A percentile compares a stretch with the other conserved stretches of the same genome.
phyloP scores from a whole-genome alignment of 2,113 vertebrate genomes.

The Ploceus nigricollis region DNA sequence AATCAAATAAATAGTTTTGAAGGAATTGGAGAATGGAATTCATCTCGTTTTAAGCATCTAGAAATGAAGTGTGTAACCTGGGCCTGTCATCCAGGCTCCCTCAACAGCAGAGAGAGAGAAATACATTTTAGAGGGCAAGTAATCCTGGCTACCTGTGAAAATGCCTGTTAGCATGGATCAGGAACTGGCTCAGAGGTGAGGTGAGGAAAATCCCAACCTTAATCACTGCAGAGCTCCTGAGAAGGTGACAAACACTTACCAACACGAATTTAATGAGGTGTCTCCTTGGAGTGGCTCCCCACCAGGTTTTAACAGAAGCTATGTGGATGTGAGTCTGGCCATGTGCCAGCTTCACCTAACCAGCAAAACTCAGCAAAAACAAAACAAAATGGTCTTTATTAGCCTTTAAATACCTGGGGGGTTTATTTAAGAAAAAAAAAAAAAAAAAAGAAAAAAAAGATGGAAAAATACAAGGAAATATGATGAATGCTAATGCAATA shows the following conservation, averaged over 20 bases:
- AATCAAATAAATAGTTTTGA: conserved; percentile 9
- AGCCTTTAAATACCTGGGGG: background rate
- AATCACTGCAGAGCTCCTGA: background rate
- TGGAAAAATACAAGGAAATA: background rate
- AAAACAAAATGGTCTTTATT: background rate
- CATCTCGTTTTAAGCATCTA: background rate
- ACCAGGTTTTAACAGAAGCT: background rate
- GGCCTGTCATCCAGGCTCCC: background rate
- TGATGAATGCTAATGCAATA: conserved; percentile 44
- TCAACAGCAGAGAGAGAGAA: background rate
- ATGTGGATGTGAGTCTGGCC: background rate
- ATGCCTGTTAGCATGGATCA: background rate
- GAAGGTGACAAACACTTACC: background rate
- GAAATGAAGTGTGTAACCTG: background rate
- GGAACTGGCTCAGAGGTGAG: background rate
- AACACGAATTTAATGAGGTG: background rate
- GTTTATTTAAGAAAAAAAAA: background rate
- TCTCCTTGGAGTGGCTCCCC: background rate
- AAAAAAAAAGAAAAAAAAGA: background rate
- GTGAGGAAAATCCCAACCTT: background rate
- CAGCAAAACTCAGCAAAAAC: background rate
- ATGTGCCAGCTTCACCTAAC: background rate
- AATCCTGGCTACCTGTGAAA: background rate
- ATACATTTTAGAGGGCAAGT: background rate
- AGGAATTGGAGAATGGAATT: background rate